Evolutionary conservation across 1,140 invertebrate species (phyloP), one percentile per base, ranked within the genome.

Genomic region (Drosophila sechellia): DNA sequence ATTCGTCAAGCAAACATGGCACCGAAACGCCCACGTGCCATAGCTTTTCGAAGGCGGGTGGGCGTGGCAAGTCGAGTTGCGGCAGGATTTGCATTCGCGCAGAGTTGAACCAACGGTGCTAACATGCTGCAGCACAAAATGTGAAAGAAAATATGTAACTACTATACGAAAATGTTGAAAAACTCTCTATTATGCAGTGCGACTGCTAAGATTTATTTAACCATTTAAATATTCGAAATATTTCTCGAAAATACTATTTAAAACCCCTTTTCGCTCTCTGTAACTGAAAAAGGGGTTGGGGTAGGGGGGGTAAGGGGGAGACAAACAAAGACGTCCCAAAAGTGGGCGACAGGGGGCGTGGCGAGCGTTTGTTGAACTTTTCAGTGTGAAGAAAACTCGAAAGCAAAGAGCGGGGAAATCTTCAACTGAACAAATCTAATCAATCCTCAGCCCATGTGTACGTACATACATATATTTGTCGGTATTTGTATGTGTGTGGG

Each of bases 1-100:
- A 86, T 85, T 85, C 81, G 81, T 85, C 81, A 86, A 86, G 70
- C 58, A 52, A 59, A 69, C 57, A 53, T 70, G 81, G 61, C 61
- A 69, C 60, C 68, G 5, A 49, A 56, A 55, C 61, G 40, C 46
- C 40, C 34, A 75, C 46, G 40, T 42, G 43, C 45, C 43, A 46
- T 6, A 49, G 37, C 31, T 35, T 45, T 72, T 55, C 27, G 40
- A 34, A 69, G 75, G 75, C 46, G 49, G 55, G 64, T 84, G 68
- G 79, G 79, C 81, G 79, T 75, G 79, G 79, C 74, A 34, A 43
- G 57, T 59, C 43, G 73, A 84, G 72, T 69, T 56, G 46, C 83
- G 78, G 74, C 78, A 79, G 79, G 70, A 86, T 87, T 87, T 61
- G 74, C 73, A 77, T 76, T 75, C 52, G 53, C 52, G 53, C 39